phyloP scores from a whole-genome alignment of 2,797 vertebrate genomes.

The Octomys mimax region DNA sequence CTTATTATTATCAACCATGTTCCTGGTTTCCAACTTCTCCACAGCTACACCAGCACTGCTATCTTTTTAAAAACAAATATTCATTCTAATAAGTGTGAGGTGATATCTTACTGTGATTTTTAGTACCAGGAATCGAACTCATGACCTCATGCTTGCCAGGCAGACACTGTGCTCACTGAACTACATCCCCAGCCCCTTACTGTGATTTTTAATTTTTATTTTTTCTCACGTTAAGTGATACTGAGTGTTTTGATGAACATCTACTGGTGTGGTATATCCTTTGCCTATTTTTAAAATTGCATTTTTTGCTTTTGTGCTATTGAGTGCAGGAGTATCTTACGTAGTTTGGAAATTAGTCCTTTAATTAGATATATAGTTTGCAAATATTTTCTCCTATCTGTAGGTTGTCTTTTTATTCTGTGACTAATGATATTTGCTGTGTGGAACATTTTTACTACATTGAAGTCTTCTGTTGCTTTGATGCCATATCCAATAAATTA shows the following conservation, averaged over 20 bases:
- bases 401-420: neutral
- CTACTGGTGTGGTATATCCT: neutral
- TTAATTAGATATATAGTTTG: neutral
- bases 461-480: neutral
- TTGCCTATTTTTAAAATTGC: neutral
- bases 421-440: neutral
- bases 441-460: neutral
- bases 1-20: neutral
- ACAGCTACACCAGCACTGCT: neutral
- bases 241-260: neutral
- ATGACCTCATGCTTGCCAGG: no score
- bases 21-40: neutral
- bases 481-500: neutral
- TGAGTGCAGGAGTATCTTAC: neutral
- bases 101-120: neutral
- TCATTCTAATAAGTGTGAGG: neutral
- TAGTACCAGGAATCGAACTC: neutral
- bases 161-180: no score
- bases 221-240: neutral
- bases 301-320: neutral
- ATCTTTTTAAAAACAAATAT: neutral
- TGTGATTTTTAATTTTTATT: constrained; percentile 20
- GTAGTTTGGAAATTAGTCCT: neutral
- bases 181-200: neutral
- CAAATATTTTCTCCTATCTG: neutral